Base-by-base conservation (phyloP, 2,113 vertebrate genomes). In the Nipponia nippon region DNA sequence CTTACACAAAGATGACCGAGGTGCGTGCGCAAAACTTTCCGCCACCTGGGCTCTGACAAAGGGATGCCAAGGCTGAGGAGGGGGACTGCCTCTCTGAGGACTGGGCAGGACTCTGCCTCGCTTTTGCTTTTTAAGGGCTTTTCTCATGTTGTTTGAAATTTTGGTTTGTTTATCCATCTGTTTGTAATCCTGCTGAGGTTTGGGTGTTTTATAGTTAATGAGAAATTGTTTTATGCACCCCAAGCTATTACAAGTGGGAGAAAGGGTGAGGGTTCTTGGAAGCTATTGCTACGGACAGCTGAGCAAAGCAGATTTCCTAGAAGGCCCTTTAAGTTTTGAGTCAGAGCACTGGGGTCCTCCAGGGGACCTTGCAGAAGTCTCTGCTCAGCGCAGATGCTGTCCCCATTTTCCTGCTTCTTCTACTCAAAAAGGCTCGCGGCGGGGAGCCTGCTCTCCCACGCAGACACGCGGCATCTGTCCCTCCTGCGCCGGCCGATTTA, bases 131-230 rank as follows among this genome's bases (percentile, higher is more conserved):
- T 70, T 47, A 49, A 76, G 50, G 73, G 59, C 14, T 79, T 69
- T 75, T 93, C 55, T 52, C 59, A 16, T 7, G 29, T 82, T 62
- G 52, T 69, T 79, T 36, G 66, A 79, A 62, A 73, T 63, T 32
- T 65, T 11, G 17, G 52, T 9, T 70, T 93, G 83, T 93, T 95
- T 82, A 81, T 17, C 70, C 94, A 94, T 91, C 84, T 94, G 94
- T 85, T 88, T 78, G 92, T 40, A 94, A 95, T 94, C 89, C 92
- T 89, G 89, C 58, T 89, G 89, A 95, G 89, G 75, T 89, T 82
- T 82, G 89, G 94, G 92, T 89, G 84, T 62, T 95, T 73, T 58
- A 78, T 23, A 82, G 80, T 61, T 85, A 93, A 89, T 7, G 42
- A 85, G 89, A 62, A 88, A 89, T 78, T 30, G 42, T 30, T 91